Evolutionary conservation across 2,797 vertebrate genomes (phyloP).

Genomic region (Potorous gilbertii): DNA sequence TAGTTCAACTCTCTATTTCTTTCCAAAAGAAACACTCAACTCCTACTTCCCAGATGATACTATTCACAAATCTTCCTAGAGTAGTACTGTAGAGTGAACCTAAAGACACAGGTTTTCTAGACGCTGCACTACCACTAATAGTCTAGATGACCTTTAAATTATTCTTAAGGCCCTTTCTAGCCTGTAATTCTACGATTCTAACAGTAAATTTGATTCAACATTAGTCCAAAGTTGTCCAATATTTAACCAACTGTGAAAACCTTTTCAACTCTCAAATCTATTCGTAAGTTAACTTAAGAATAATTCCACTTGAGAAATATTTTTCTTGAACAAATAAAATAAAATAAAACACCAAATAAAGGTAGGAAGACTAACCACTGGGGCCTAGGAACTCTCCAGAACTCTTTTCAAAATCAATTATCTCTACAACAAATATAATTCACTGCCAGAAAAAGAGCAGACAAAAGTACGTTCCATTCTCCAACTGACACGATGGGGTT

Average conservation of each 20-base stretch:
- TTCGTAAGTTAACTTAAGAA: slow-evolving; percentile 27
- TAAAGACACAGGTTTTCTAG: background rate
- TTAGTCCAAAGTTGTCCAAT: background rate
- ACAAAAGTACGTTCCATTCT: background rate
- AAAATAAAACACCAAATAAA: slow-evolving; percentile 38
- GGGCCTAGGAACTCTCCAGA: slow-evolving; percentile 53
- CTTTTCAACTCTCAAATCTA: background rate
- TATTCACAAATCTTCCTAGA: background rate
- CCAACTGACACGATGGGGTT: background rate
- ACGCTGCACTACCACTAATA: background rate
- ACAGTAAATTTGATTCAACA: background rate
- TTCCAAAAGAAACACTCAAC: background rate
- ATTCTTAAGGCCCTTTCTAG: background rate
- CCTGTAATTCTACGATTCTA: background rate
- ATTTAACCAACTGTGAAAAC: background rate
- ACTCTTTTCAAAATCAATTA: slow-evolving; percentile 12
- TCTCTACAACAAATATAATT: slow-evolving; percentile 5
- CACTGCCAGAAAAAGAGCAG: background rate
- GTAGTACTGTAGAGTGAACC: background rate
- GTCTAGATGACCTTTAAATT: background rate
- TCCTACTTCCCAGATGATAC: background rate
- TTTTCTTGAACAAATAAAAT: background rate
- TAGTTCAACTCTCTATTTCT: background rate
- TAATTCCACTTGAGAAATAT: background rate
- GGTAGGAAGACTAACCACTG: slow-evolving; percentile 17